phyloP scores from a whole-genome alignment of 1,140 invertebrate genomes.

The Drosophila teissieri region DNA sequence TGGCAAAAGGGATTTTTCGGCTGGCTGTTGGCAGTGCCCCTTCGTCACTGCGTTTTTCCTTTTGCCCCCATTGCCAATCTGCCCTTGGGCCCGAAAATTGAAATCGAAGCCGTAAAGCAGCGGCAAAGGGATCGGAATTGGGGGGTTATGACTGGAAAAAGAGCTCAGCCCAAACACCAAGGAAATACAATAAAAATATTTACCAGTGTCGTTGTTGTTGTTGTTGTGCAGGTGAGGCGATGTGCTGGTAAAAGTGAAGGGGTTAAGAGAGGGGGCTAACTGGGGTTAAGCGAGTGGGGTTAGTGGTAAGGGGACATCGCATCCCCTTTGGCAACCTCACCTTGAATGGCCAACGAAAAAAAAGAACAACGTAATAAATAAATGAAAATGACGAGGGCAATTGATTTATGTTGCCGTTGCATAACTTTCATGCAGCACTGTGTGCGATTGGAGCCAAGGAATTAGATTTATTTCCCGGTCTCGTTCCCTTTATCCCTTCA shows the following conservation, averaged over 20 bases:
- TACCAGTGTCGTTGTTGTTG: conserved; percentile 65
- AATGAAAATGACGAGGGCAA: conserved; percentile 53
- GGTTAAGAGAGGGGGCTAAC: conserved; percentile 3
- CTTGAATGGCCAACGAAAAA: conserved; percentile 32
- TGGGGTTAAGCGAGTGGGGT: not conserved
- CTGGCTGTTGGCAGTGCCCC: not conserved
- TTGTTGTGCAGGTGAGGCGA: conserved; percentile 55
- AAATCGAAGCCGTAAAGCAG: conserved; percentile 75
- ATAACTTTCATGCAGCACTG: conserved; percentile 49
- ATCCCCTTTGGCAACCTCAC: not conserved
- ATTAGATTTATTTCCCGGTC: conserved; percentile 40
- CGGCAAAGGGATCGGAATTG: conserved; percentile 21
- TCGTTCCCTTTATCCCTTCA: conserved; percentile 5
- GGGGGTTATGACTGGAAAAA: conserved; percentile 20
- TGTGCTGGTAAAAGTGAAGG: not conserved
- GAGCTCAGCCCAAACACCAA: conserved; percentile 38
- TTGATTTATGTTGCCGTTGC: conserved; percentile 56
- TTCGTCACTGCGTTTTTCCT: no score
- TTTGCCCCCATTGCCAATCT: conserved; percentile 5
- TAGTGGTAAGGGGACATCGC: not conserved
- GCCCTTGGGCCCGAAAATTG: conserved; percentile 65
- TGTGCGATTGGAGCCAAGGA: conserved; percentile 8
- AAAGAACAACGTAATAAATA: conserved; percentile 50
- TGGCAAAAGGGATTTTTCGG: conserved; percentile 47
- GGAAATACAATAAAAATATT: conserved; percentile 72